Evolutionary conservation across 2,113 vertebrate genomes (phyloP).

Genomic region (Calypte anna): DNA sequence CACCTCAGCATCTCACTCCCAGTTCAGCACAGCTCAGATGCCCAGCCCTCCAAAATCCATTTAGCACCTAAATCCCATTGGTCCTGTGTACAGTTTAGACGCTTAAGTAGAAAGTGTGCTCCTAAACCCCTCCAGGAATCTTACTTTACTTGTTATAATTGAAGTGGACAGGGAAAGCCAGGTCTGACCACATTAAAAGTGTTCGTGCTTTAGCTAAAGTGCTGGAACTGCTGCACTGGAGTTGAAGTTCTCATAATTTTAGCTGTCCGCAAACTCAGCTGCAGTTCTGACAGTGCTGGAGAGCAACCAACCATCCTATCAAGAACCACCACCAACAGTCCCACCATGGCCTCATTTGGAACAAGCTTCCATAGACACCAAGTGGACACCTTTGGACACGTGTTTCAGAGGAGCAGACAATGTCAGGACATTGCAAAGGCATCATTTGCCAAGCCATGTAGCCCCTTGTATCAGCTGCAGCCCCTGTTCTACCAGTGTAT

Average conservation of each 20-base stretch:
- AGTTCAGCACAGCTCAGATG: background rate
- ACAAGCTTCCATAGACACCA: background rate
- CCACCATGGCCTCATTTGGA: background rate
- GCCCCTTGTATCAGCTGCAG: background rate
- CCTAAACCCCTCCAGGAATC: background rate
- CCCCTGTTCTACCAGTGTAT: background rate
- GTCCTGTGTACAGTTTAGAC: background rate
- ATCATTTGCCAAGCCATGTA: background rate
- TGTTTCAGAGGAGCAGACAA: background rate
- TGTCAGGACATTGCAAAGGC: background rate
- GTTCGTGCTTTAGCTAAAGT: background rate
- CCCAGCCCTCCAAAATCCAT: background rate
- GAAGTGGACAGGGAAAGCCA: background rate
- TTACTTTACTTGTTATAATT: background rate
- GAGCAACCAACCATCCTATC: background rate
- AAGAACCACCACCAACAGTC: background rate
- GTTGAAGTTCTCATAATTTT: background rate
- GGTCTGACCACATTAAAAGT: background rate
- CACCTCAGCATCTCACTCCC: background rate
- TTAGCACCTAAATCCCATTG: background rate
- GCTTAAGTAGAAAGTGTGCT: background rate
- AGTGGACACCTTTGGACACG: accelerated
- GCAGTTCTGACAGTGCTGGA: background rate
- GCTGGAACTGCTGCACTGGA: background rate
- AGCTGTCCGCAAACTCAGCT: background rate